phyloP scores from a whole-genome alignment of 2,113 vertebrate species.

The Seriola quinqueradiata region DNA sequence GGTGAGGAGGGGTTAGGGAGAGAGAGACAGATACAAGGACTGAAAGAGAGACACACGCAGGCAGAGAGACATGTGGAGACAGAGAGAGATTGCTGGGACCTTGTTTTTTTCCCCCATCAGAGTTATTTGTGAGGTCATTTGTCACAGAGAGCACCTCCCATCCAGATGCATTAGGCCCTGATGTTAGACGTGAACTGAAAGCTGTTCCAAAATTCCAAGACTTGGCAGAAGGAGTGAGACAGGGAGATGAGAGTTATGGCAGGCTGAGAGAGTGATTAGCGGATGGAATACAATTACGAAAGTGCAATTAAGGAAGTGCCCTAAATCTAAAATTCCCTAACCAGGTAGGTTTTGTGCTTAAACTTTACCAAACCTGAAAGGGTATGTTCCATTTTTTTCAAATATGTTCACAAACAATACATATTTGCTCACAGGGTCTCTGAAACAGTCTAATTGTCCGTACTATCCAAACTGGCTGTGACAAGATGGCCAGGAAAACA shows the following conservation, averaged over 20 bases:
- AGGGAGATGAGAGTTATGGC: background rate
- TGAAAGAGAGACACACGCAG: constrained; percentile 30
- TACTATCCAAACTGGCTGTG: background rate
- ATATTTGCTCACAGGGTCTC: background rate
- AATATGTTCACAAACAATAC: background rate
- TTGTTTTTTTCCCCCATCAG: constrained; percentile 49
- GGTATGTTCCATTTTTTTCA: background rate
- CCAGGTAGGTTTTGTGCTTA: background rate
- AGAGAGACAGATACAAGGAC: constrained; percentile 14
- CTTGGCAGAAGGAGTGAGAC: constrained; percentile 26
- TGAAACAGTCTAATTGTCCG: background rate
- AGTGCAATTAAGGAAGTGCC: background rate
- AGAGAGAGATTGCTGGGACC: constrained; percentile 26
- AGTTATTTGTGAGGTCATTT: constrained; percentile 66
- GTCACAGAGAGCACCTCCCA: constrained; percentile 52
- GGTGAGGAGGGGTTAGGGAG: background rate
- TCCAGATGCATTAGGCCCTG: constrained; percentile 53
- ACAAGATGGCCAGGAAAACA: background rate
- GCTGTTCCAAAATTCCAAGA: constrained; percentile 33
- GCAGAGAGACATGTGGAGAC: constrained; percentile 31
- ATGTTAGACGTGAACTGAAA: constrained; percentile 38
- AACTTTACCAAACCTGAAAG: background rate
- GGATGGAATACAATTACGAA: constrained; percentile 8
- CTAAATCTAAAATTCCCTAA: background rate
- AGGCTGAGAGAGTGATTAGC: constrained; percentile 10